A percentile compares a stretch with the other conserved stretches of the same genome.
These are phyloP conservation scores for Eciton burchellii DNA, from an alignment of 1,140 invertebrate species.

Conservation along the genomic window DNA sequence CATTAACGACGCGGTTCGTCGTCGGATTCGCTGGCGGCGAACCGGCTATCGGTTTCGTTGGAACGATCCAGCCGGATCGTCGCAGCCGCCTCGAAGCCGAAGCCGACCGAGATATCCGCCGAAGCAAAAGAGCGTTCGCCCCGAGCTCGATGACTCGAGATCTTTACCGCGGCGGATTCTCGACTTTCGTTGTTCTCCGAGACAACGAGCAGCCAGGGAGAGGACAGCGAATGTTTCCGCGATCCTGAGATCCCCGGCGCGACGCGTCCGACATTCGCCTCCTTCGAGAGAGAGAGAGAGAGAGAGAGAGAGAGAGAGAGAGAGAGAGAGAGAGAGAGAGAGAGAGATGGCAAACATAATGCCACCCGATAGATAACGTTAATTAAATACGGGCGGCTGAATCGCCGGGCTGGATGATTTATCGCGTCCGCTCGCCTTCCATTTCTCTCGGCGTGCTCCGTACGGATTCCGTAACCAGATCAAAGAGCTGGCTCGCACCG, in stretches of 20 bases:
- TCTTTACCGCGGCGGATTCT: conserved; percentile 12
- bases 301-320: no score
- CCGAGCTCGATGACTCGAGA: conserved; percentile 40
- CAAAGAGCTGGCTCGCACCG: conserved; percentile 44
- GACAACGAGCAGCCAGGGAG: background rate
- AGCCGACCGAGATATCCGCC: conserved; percentile 13
- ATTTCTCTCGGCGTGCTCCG: conserved; percentile 35
- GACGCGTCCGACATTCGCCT: background rate
- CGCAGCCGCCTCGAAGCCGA: no score
- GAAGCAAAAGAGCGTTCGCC: conserved; percentile 41
- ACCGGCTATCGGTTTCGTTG: conserved; percentile 3
- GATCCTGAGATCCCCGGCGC: background rate
- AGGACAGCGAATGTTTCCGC: background rate
- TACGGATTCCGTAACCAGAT: conserved; percentile 61
- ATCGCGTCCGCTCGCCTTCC: conserved; percentile 15
- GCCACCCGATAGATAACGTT: conserved; percentile 44
- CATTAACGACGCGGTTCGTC: conserved; percentile 46
- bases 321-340: no score
- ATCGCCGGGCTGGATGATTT: conserved; percentile 44
- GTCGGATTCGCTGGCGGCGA: background rate
- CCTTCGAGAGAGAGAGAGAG: no score
- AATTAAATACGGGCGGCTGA: conserved; percentile 49
- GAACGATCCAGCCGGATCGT: conserved; percentile 43
- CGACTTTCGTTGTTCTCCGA: conserved; percentile 7
- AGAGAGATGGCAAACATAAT: conserved; percentile 29